These are phyloP conservation scores for Pleuronectes platessa DNA, from an alignment of 2,113 vertebrate species.

Conservation along the genomic window DNA sequence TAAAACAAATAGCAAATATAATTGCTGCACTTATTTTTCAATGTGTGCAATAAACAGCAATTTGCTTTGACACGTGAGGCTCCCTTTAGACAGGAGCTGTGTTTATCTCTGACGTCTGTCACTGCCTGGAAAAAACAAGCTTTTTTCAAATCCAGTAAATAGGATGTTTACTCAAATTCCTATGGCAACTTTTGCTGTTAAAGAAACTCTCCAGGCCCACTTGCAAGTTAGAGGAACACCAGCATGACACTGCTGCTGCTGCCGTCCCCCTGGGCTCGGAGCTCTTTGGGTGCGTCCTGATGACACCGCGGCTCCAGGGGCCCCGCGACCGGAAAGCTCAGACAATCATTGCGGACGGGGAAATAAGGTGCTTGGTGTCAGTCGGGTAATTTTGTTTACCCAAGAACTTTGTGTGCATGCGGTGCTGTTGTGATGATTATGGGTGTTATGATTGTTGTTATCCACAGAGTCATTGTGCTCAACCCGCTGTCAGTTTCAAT, in stretches of 20 bases:
- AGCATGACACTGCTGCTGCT: background rate
- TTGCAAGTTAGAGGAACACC: background rate
- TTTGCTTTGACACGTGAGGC: constrained; percentile 37
- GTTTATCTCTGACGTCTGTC: constrained; percentile 30
- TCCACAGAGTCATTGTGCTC: constrained; percentile 78
- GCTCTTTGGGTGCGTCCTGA: constrained; percentile 11
- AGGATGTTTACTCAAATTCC: constrained; percentile 28
- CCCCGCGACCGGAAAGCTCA: constrained; percentile 26
- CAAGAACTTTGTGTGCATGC: constrained; percentile 65
- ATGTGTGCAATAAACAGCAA: constrained; percentile 37
- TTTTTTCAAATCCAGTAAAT: constrained; percentile 23
- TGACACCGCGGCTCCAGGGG: constrained; percentile 10
- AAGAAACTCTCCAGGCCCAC: constrained; percentile 3
- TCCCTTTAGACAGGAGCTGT: constrained; percentile 23
- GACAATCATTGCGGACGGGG: constrained; percentile 57
- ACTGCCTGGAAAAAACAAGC: constrained; percentile 2
- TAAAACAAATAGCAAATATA: constrained; percentile 45
- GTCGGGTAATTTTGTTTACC: constrained; percentile 80
- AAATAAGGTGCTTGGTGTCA: constrained; percentile 67
- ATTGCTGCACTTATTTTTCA: constrained; percentile 39
- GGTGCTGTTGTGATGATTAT: constrained; percentile 79
- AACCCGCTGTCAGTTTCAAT: constrained; percentile 82
- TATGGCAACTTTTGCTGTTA: constrained; percentile 18
- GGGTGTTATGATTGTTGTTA: constrained; percentile 81
- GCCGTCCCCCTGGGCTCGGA: background rate